phyloP scores from a whole-genome alignment of 2,888 invertebrate genomes.

The Pherbina coryleti region DNA sequence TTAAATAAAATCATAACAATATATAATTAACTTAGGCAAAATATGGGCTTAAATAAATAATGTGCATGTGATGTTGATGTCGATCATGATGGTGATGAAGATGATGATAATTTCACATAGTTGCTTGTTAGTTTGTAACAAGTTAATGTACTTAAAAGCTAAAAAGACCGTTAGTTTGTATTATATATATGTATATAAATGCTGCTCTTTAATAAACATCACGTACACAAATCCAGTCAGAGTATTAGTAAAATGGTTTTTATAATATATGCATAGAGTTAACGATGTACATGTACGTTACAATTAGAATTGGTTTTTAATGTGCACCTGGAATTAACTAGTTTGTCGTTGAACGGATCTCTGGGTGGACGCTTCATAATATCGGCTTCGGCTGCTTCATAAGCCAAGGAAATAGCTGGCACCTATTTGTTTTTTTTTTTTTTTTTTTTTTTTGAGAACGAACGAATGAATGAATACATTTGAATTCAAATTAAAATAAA shows the following conservation, averaged over 20 bases:
- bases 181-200: conserved; percentile 3
- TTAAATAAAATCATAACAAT: too few species aligned
- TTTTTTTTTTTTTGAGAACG: conserved; percentile 8
- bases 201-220: conserved; percentile 26
- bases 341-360: conserved; percentile 86
- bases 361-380: conserved; percentile 89
- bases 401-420: conserved; percentile 89
- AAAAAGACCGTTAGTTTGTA: conserved; percentile 29
- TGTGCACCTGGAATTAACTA: conserved; percentile 78
- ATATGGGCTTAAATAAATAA: not conserved
- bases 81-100: conserved; percentile 7
- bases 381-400: conserved; percentile 88
- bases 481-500: conserved; percentile 10
- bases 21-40: not conserved
- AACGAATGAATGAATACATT: conserved; percentile 30
- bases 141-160: conserved; percentile 31
- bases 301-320: conserved; percentile 13
- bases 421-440: conserved; percentile 69
- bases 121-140: conserved; percentile 1
- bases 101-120: not conserved
- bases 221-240: conserved; percentile 35
- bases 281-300: conserved; percentile 22
- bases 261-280: conserved; percentile 21
- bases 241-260: conserved; percentile 12
- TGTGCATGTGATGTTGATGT: conserved; percentile 1